Evolutionary conservation across 2,113 vertebrate species (phyloP), one percentile per base, ranked within the genome.

Genomic region (Sinocyclocheilus anophthalmus): DNA sequence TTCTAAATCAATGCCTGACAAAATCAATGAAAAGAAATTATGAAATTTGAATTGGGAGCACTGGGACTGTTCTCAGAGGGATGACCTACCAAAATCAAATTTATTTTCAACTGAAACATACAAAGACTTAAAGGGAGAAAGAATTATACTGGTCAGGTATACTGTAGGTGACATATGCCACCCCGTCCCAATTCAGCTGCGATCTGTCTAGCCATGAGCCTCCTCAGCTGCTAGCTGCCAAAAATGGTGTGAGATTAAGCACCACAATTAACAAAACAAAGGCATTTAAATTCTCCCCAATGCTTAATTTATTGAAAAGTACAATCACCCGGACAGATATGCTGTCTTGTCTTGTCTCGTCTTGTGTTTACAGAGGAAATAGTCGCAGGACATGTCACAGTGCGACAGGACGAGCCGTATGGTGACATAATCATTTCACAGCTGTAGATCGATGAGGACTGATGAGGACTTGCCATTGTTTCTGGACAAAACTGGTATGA

Each of bases 351-450:
- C 16, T 55, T 16, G 67, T 72, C 33, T 72, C 0, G 1, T 72
- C 5, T 79, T 33, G 39, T 65, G 18, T 86, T 67, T 45, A 67
- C 84, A 90, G 88, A 90, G 53, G 50, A 53, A 18, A 73, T 81
- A 3, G 83, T 82, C 2, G 26, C 7, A 11, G 77, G 83, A 37
- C 70, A 86, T 12, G 72, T 90, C 12, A 82, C 37, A 3, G 88
- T 75, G 77, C 70, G 8, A 61, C 88, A 90, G 84, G 70, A 85
- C 65, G 63, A 82, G 88, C 82, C 88, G 4, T 90, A 84, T 6
- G 82, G 82, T 39, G 88, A 90, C 84, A 90, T 90, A 63, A 48
- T 90, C 78, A 86, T 90, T 75, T 72, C 82, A 6, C 50, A 48
- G 72, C 72, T 4, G 55, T 61, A 55, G 82, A 59, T 26, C 0